A percentile compares a stretch with the other conserved stretches of the same genome.
Evolutionary conservation across 2,888 invertebrate genomes (phyloP).

Genomic region (Ametastegia equiseti): DNA sequence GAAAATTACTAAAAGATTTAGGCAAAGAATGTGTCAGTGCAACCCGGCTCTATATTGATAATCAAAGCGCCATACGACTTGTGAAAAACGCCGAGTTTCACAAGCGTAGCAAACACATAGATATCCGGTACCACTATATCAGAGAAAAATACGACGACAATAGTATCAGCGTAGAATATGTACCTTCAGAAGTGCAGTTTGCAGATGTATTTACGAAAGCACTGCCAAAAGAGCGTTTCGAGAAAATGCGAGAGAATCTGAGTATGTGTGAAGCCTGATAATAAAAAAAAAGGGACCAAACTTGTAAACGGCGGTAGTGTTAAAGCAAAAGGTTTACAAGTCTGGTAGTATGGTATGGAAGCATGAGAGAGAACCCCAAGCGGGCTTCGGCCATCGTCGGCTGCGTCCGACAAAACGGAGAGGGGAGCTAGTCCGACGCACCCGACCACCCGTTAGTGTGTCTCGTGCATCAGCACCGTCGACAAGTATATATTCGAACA

Average conservation of each 20-base stretch:
- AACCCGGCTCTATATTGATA: neutral
- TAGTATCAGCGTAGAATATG: neutral
- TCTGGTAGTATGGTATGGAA: no score
- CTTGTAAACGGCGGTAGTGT: no score
- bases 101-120: neutral
- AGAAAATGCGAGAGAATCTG: neutral
- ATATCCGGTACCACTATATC: neutral
- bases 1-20: neutral
- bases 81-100: constrained; percentile 13
- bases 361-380: no score
- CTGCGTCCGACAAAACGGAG: no score
- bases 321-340: no score
- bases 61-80: neutral
- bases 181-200: neutral
- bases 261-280: neutral
- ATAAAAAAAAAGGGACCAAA: no score
- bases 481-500: no score
- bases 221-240: neutral
- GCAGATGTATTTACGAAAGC: constrained; percentile 1
- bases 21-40: neutral
- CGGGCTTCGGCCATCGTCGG: no score
- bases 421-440: no score
- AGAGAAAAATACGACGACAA: neutral
- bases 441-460: no score
- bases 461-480: no score